Conservation (phyloP, 2,113 vertebrate species). For the Polypterus senegalus region DNA sequence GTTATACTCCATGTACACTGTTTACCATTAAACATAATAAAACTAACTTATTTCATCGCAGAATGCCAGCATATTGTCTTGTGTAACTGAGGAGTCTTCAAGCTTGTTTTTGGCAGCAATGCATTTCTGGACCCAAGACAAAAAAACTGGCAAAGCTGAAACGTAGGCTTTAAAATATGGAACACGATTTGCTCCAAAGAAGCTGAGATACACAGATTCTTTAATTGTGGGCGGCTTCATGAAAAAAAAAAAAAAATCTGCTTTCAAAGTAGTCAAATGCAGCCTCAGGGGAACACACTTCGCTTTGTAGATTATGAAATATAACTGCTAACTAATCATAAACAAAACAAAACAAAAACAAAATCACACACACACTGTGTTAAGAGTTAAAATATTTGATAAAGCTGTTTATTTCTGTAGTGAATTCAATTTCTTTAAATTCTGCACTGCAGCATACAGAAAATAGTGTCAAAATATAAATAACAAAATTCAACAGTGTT, state of each 20-base stretch:
- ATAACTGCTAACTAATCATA: too few relatives aligned
- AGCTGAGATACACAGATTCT: conserved; percentile 32
- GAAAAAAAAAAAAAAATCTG: conserved; percentile 21
- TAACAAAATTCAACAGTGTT: conserved; percentile 63
- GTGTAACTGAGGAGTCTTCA: too few relatives aligned
- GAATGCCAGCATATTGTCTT: too few relatives aligned
- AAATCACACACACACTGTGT: conserved; percentile 23
- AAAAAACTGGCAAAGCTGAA: neutral
- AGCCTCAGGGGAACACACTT: neutral
- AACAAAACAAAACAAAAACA: conserved; percentile 5
- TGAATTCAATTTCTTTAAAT: conserved; percentile 53
- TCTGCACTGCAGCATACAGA: conserved; percentile 62
- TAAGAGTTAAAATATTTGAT: conserved; percentile 41
- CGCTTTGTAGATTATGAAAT: too few relatives aligned
- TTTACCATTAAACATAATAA: too few relatives aligned
- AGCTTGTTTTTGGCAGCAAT: too few relatives aligned
- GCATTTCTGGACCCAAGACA: too few relatives aligned
- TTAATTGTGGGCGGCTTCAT: conserved; percentile 34
- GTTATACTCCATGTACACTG: too few relatives aligned
- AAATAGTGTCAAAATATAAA: conserved; percentile 62
- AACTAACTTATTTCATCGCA: too few relatives aligned
- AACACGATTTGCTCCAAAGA: neutral
- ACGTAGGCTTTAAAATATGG: neutral
- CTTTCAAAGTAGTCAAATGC: too few relatives aligned
- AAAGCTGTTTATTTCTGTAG: conserved; percentile 56